phyloP scores from a whole-genome alignment of 2,113 vertebrate species.

The Acinonyx jubatus region DNA sequence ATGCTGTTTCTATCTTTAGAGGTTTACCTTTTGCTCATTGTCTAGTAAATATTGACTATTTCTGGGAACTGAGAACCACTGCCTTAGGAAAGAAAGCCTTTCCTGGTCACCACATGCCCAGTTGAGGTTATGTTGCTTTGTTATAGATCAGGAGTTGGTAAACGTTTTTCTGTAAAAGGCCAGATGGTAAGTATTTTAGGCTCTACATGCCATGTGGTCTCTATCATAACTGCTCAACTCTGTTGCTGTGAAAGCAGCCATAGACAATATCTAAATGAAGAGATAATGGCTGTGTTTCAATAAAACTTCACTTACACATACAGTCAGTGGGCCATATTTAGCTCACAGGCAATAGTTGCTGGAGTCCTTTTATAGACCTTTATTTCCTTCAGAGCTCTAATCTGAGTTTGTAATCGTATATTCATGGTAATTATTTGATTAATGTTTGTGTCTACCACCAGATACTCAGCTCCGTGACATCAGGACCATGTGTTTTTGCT shows the following conservation, averaged over 20 bases:
- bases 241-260: neutral
- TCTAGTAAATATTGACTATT: neutral
- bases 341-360: neutral
- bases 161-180: neutral
- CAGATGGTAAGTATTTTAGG: neutral
- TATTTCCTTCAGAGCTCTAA: neutral
- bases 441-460: neutral
- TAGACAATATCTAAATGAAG: neutral
- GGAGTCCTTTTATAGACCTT: neutral
- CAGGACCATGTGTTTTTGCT: neutral
- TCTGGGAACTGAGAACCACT: neutral
- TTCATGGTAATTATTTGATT: neutral
- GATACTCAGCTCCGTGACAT: neutral
- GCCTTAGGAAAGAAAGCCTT: neutral
- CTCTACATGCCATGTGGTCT: neutral
- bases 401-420: neutral
- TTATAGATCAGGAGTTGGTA: neutral
- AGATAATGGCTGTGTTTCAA: neutral
- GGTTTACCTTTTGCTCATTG: neutral
- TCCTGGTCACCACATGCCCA: neutral
- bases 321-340: neutral
- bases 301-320: neutral
- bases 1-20: neutral
- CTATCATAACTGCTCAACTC: neutral
- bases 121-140: neutral